Percentiles rank a stretch among this genome's conserved stretches.
Evolutionary conservation across 2,797 vertebrate species (phyloP).

Genomic region (Sarcophilus harrisii): DNA sequence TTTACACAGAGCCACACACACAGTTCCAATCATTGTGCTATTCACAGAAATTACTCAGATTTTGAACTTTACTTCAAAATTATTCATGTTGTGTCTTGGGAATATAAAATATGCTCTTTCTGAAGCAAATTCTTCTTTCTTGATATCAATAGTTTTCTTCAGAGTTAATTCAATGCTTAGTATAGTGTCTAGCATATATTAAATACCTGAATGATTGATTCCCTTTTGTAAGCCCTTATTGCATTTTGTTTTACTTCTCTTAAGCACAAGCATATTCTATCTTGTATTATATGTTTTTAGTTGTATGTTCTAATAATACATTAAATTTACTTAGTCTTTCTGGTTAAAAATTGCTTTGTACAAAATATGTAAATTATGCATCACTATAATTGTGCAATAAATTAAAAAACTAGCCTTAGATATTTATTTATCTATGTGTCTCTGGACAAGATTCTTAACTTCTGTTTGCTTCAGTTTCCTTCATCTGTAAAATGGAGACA

Average conservation of each 20-base stretch:
- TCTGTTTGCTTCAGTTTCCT: background rate
- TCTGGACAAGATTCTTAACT: background rate
- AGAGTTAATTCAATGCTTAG: background rate
- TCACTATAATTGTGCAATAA: background rate
- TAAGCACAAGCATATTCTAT: background rate
- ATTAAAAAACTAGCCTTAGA: background rate
- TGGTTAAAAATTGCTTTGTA: background rate
- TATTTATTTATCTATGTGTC: background rate
- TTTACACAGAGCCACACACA: constrained; percentile 53
- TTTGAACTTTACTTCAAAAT: constrained; percentile 10
- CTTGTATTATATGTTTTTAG: background rate
- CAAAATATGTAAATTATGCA: background rate
- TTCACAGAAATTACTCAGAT: constrained; percentile 55
- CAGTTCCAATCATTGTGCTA: constrained; percentile 48
- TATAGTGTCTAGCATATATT: background rate
- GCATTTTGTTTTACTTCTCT: background rate
- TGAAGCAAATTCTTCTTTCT: constrained; percentile 11
- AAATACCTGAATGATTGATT: background rate
- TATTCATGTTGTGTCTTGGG: background rate
- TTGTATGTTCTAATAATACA: background rate
- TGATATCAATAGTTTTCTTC: background rate
- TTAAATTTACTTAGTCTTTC: background rate
- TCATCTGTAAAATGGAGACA: background rate
- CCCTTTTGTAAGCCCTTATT: background rate
- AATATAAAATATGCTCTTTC: constrained; percentile 16